phyloP scores from a whole-genome alignment of 2,113 vertebrate species.

The Scophthalmus maximus region DNA sequence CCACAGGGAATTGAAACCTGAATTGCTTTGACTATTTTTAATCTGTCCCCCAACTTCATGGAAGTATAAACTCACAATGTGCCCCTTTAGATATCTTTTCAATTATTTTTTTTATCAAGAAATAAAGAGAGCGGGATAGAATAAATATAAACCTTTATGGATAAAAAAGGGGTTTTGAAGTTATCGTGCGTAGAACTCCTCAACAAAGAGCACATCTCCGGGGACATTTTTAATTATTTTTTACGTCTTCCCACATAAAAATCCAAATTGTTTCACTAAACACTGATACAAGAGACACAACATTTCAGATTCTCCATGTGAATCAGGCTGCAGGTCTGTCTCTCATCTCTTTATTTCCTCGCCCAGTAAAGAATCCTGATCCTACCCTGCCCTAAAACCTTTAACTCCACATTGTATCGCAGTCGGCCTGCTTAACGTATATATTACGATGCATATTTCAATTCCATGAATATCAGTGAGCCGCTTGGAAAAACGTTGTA shows the following conservation, averaged over 20 bases:
- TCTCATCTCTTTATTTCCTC: no score
- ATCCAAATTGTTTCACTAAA: background rate
- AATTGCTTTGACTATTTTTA: no score
- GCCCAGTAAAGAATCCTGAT: background rate
- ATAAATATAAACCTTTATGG: no score
- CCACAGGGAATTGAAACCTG: background rate
- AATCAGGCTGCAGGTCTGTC: no score
- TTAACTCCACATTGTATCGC: background rate
- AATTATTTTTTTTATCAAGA: no score
- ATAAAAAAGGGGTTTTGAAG: no score
- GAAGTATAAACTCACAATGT: no score
- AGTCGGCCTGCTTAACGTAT: background rate
- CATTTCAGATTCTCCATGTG: background rate
- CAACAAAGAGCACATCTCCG: background rate
- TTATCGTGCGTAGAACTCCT: no score
- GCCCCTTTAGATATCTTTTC: no score
- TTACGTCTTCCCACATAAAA: background rate
- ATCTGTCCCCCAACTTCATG: no score
- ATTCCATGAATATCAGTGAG: constrained; percentile 32
- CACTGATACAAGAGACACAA: background rate
- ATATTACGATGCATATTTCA: background rate
- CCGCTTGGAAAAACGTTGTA: constrained; percentile 5
- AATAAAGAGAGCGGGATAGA: no score
- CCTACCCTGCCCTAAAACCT: background rate
- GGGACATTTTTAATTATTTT: background rate